A percentile compares a stretch with the other conserved stretches of the same genome.
Evolutionary conservation across 2,888 invertebrate species (phyloP).

Genomic region (Eupithecia subumbrata): DNA sequence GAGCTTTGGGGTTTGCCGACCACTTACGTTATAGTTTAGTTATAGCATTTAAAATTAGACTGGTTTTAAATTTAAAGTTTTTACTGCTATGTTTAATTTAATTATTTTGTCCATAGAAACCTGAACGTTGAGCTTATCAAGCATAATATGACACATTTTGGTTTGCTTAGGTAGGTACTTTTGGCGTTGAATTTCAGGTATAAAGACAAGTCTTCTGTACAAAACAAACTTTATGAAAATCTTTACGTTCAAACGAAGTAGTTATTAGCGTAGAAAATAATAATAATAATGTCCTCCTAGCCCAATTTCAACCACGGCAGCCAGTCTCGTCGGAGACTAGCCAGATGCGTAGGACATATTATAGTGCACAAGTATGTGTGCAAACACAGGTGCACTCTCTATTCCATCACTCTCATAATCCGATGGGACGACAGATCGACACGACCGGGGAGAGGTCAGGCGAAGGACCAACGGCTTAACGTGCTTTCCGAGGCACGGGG

Average conservation of each 20-base stretch:
- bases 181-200: background rate
- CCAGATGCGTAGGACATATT: no score
- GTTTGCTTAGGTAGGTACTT: background rate
- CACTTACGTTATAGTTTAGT: constrained; percentile 28
- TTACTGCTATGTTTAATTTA: background rate
- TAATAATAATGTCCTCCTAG: no score
- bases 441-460: no score
- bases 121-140: background rate
- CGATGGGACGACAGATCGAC: no score
- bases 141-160: background rate
- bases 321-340: no score
- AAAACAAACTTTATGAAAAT: background rate
- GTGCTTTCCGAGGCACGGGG: no score
- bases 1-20: constrained; percentile 61
- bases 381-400: no score
- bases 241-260: background rate
- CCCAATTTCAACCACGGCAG: no score
- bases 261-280: no score
- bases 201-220: background rate
- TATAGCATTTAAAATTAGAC: background rate
- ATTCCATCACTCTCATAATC: no score
- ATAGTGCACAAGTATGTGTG: no score
- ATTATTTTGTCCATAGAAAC: background rate
- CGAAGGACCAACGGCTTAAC: no score
- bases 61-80: background rate